Conservation (phyloP, 2,113 vertebrate species). For the Coturnix japonica region DNA sequence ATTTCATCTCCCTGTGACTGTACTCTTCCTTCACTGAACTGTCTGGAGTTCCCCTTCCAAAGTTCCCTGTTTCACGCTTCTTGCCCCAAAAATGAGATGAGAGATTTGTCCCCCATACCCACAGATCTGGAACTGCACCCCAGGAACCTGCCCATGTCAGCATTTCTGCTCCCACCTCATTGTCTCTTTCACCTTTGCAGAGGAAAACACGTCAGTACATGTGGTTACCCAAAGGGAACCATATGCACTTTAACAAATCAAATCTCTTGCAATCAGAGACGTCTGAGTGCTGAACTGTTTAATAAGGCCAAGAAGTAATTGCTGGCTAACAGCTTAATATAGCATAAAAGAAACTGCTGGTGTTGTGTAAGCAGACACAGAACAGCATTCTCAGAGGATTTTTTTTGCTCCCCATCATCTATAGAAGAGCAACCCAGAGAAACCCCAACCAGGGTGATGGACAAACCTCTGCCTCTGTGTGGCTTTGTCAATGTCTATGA, state of each 20-base stretch:
- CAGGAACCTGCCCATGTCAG: not conserved
- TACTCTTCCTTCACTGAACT: fast-evolving
- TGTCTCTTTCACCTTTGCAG: not conserved
- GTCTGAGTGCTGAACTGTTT: not conserved
- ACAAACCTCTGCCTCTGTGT: not conserved
- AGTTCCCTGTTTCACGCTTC: not conserved
- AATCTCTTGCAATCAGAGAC: not conserved
- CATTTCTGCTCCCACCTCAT: not conserved
- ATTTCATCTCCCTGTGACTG: not conserved
- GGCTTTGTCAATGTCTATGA: not conserved
- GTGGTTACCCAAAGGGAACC: not conserved
- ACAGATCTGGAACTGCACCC: not conserved
- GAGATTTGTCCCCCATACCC: not conserved
- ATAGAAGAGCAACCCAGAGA: not conserved
- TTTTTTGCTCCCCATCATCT: not conserved
- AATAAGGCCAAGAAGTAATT: slow-evolving; percentile 2
- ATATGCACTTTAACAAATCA: not conserved
- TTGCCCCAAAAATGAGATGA: not conserved
- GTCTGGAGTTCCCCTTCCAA: not conserved
- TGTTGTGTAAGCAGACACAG: not conserved
- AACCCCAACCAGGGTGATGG: not conserved
- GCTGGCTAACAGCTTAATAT: not conserved
- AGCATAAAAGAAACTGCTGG: not conserved
- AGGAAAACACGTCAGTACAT: not conserved
- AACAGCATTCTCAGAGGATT: not conserved